Base-by-base conservation (phyloP, 35 echinoderm and acorn worm genomes). In the Diadema setosum region DNA sequence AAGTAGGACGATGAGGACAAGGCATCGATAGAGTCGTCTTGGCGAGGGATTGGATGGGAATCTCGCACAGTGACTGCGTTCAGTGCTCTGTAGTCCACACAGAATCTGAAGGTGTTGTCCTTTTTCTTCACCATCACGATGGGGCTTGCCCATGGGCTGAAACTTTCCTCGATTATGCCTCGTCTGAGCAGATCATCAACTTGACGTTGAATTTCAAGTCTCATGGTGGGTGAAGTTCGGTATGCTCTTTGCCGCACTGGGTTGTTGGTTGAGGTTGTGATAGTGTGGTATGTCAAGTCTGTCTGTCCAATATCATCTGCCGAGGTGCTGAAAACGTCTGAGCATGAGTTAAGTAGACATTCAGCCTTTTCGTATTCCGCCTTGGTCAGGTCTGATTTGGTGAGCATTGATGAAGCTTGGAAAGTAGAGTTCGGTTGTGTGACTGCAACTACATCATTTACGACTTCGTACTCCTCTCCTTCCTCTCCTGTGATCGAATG, bases 71-170 rank as follows among this genome's bases (percentile, higher is more conserved):
- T 93, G 24, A 87, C 70, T 4, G 81, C 55, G 45, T 93, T 93
- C 11, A 93, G 75, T 9, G 74, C 67, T 36, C 91, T 88, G 43
- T 94, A 94, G 41, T 90, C 92, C 14, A 94, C 82, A 57, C 92
- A 94, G 43, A 94, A 94, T 46, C 88, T 86, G 17, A 55, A 73
- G 0, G 87, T 90, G 45, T 59, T 57, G 58, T 93, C 91, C 45
- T 80, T 94, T 45, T 94, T 85, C 43, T 74, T 89, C 9, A 94
- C 92, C 82, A 89, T 61, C 15, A 94, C 87, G 24, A 94, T 63
- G 5, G 80, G 86, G 33, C 87, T 49, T 20, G 86, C 81, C 86
- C 86, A 94, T 24, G 92, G 92, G 42, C 81, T 89, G 34, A 58
- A 46, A 56, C 45, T 67, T 16, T 30, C 31, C 56, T 81, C 52